phyloP scores from a whole-genome alignment of 1,140 invertebrate species.

The Andricus grossulariae region DNA sequence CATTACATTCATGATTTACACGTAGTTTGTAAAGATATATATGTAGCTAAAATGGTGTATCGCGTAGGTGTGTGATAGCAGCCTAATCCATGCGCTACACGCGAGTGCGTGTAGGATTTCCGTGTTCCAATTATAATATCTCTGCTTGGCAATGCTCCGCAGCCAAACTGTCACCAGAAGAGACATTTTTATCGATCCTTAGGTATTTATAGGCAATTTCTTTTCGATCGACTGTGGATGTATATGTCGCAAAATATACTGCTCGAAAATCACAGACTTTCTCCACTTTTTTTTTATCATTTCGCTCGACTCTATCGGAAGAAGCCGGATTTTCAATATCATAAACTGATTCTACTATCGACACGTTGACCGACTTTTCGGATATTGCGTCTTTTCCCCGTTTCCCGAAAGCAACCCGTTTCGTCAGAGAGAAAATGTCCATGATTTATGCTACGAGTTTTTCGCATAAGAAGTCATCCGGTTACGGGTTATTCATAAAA shows the following conservation, averaged over 20 bases:
- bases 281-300: background rate
- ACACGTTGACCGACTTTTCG: constrained; percentile 25
- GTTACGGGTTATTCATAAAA: background rate
- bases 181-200: constrained; percentile 11
- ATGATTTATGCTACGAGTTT: background rate
- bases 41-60: background rate
- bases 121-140: constrained; percentile 24
- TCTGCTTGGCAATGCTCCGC: background rate
- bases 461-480: background rate
- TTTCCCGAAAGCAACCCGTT: background rate
- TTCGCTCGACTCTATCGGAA: background rate
- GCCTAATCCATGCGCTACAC: constrained; percentile 15
- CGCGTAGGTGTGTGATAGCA: constrained; percentile 8
- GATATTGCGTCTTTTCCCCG: constrained; percentile 2
- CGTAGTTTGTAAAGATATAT: background rate
- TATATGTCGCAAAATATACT: background rate
- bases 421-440: background rate
- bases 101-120: constrained; percentile 5
- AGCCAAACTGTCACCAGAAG: background rate
- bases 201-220: background rate
- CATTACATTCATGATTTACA: background rate
- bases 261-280: background rate
- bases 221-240: too few relatives aligned
- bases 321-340: constrained; percentile 20
- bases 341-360: constrained; percentile 12